Evolutionary conservation across 1,140 invertebrate species (phyloP), one percentile per base, ranked within the genome.

Genomic region (Macrocentrus cingulum): DNA sequence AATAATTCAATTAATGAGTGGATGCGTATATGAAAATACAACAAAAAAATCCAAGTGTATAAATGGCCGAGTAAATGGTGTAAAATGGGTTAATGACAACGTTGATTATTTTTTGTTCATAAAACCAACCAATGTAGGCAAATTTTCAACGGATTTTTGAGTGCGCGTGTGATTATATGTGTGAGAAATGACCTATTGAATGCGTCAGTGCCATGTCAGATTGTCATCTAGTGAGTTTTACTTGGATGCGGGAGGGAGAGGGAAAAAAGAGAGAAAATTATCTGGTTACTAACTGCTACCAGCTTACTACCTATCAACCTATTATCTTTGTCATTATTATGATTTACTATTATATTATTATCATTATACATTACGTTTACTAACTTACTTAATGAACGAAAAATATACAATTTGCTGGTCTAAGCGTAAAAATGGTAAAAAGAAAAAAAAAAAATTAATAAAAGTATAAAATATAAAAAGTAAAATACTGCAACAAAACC

Each of bases 241-340:
- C 66, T 64, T 11, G 8, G 29, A 53, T 11, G 19, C 36, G 15
- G 41, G 23, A 57, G 16, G 9, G 9, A 53, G 5, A 36, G 45
- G 41, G 19, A n/a, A 46, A 45, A 64, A 25, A 44, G 60, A 56
- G 61, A 62, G 70, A 62, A 68, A 65, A 67, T 68, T 63, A 70
- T 66, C 69, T 72, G 74, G 70, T 77, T 76, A 71, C 67, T 76
- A 76, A 76, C 64, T 72, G 75, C 74, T 77, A 71, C 71, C 75
- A 77, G 70, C 66, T 74, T 75, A 77, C 61, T 75, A 75, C 62
- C n/a, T 73, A 39, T 61, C 69, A 71, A 74, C 62, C 69, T 73
- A 74, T 70, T 74, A 74, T 64, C 60, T 63, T 64, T 62, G 63
- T 62, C 15, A 69, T 64, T 69, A 70, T 66, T 66, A 71, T 56